Evolutionary conservation across 2,888 invertebrate genomes (phyloP), one percentile per base, ranked within the genome.

Genomic region (Ariolimax columbianus): DNA sequence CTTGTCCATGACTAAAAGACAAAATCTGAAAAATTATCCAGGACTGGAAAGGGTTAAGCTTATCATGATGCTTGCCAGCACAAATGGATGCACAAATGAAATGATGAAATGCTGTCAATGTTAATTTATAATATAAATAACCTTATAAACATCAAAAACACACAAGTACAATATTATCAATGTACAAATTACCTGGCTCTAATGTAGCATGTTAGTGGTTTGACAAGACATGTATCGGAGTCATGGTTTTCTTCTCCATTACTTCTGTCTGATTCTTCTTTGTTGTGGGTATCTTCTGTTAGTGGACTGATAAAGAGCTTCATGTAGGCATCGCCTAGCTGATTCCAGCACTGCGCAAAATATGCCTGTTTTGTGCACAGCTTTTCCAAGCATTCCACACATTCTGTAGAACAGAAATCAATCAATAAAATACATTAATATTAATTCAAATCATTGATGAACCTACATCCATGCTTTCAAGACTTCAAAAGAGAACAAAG

Each of bases 371-470:
- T 33, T 14, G 40, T 51, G 63, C 59, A 77, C 36, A 87, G 72
- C 72, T 87, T 75, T 38, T 87, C 85, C 55, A 87, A 59, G 51
- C 79, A 78, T 36, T 78, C 38, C 33, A 83, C 77, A 63, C 87
- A 87, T 38, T 85, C 87, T 87, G 47, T 72, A n/a, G n/a, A 26
- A 43, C 51, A 36, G 38, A 26, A 43, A 47, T 43, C 47, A 78
- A 82, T n/a, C n/a, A n/a, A n/a, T n/a, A n/a, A n/a, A n/a, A n/a
- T n/a, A n/a, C n/a, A n/a, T n/a, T n/a, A n/a, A n/a, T n/a, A n/a
- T n/a, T n/a, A n/a, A n/a, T n/a, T n/a, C n/a, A n/a, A n/a, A n/a
- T n/a, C n/a, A n/a, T n/a, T n/a, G n/a, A n/a, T n/a, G n/a, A n/a
- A n/a, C n/a, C n/a, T n/a, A n/a, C n/a, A n/a, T n/a, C n/a, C n/a